Conservation (phyloP, 2,113 vertebrate genomes). For the Caracal caracal region DNA sequence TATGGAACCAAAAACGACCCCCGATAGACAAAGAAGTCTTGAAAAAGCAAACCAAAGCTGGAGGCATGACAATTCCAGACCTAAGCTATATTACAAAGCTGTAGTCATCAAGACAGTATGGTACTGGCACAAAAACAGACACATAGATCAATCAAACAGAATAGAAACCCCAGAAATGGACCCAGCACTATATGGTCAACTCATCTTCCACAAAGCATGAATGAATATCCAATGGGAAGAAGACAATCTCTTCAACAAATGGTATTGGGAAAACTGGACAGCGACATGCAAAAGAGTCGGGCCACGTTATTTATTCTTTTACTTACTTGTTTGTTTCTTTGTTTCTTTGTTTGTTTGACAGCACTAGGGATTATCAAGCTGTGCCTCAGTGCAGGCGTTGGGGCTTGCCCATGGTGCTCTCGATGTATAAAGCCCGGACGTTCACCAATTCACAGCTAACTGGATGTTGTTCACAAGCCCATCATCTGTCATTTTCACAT, state of each 20-base stretch:
- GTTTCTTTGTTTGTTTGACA: too few relatives aligned
- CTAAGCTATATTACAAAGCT: background rate
- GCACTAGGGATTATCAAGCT: too few relatives aligned
- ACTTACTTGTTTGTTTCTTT: too few relatives aligned
- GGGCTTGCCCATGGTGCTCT: too few relatives aligned
- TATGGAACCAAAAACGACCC: background rate
- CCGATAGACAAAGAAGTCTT: background rate
- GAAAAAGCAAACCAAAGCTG: background rate
- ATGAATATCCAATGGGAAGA: background rate
- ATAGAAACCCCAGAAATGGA: background rate
- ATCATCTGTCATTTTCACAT: too few relatives aligned
- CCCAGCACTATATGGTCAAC: background rate
- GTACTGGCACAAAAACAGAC: background rate
- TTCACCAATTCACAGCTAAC: too few relatives aligned
- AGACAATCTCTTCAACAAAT: background rate
- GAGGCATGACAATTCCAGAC: background rate
- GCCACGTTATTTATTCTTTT: too few relatives aligned
- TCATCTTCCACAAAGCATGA: background rate
- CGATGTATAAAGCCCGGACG: too few relatives aligned
- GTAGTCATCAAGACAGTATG: background rate
- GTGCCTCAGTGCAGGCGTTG: too few relatives aligned
- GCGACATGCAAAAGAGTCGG: background rate
- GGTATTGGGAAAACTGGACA: background rate
- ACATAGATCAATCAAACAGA: background rate
- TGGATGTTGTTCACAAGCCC: too few relatives aligned